A percentile compares a stretch with the other conserved stretches of the same genome.
Conservation (phyloP, 2,888 invertebrate species). For the Drosophila fulvimacula region DNA sequence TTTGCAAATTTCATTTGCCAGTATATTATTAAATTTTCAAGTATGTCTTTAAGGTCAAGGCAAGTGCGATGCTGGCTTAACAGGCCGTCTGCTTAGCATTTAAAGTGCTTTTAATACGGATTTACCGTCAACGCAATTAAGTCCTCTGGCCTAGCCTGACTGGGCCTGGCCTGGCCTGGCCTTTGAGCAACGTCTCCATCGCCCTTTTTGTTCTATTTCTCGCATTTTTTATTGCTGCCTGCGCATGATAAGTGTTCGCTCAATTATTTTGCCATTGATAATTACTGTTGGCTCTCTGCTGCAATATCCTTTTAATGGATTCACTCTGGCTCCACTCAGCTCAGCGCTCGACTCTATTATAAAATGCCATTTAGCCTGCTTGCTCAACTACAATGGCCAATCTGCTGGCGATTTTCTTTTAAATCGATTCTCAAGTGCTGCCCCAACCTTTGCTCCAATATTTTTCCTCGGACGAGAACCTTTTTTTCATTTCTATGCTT, state of each 20-base stretch:
- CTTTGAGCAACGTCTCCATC: slow-evolving; percentile 11
- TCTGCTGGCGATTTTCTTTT: slow-evolving; percentile 37
- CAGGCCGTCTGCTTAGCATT: slow-evolving; percentile 53
- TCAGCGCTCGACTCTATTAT: not conserved
- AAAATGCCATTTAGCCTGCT: slow-evolving; percentile 46
- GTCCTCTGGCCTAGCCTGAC: slow-evolving; percentile 7
- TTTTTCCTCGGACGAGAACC: not conserved
- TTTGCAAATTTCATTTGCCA: slow-evolving; percentile 55
- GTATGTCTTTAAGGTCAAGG: slow-evolving; percentile 29
- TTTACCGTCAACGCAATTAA: slow-evolving; percentile 62
- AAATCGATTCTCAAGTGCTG: slow-evolving; percentile 42
- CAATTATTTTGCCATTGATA: slow-evolving; percentile 70
- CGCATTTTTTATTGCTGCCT: slow-evolving; percentile 26
- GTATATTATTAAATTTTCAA: slow-evolving; percentile 50
- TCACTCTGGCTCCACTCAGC: not conserved
- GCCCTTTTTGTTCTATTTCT: slow-evolving; percentile 5
- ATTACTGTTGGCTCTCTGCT: slow-evolving; percentile 44
- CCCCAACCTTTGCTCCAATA: slow-evolving; percentile 4
- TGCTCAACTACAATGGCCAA: slow-evolving; percentile 38
- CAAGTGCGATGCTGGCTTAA: slow-evolving; percentile 2
- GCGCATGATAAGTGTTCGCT: slow-evolving; percentile 32
- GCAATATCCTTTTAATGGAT: slow-evolving; percentile 33
- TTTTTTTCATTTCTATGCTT: slow-evolving; percentile 1
- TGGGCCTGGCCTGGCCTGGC: slow-evolving; percentile 1
- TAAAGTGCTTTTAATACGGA: slow-evolving; percentile 61